Evolutionary conservation across 2,797 vertebrate species (phyloP), one percentile per base, ranked within the genome.

Genomic region (Pseudochirops cupreus): DNA sequence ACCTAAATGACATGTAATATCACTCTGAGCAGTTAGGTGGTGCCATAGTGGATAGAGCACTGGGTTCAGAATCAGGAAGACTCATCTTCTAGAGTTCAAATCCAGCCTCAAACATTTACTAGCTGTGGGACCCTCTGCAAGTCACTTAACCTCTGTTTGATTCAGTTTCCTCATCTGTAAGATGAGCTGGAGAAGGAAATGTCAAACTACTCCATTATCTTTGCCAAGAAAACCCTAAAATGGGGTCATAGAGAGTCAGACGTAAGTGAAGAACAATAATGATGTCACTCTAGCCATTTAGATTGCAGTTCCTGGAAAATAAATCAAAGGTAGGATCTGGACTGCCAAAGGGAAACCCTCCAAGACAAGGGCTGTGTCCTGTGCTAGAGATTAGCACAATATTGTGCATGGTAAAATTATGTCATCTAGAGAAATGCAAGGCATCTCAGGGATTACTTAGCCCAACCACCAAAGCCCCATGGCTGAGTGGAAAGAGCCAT

Each of bases 11-110:
- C 67, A 24, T 3, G 5, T 82, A 56, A 93, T 94, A 13, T 10
- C 82, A 93, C 28, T 56, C 92, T 82, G 57, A 55, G 26, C 93
- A 53, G 28, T 93, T 31, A 16, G 13, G 93, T 95, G 91, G 67
- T 67, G 59, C 59, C 33, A 39, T 39, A 39, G 4, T 74, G 33
- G 33, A n/a, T 18, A 39, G 67, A 46, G n/a, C 18, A 9, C n/a
- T 39, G n/a, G 18, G n/a, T 18, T 39, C 21, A 4, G n/a, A 39
- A 21, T 39, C n/a, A 74, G 16, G 16, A 74, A 39, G n/a, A 82
- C 62, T 74, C 18, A 39, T 82, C n/a, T 39, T 82, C n/a, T 6
- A 10, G 67, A 82, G n/a, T 82, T 82, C 67, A 82, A 82, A 82
- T 46, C 18, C 18, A 46, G n/a, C 5, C n/a, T 10, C n/a, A 82